Evolutionary conservation across 2,113 vertebrate genomes (phyloP), one percentile per base, ranked within the genome.

Genomic region (Tor tambroides): DNA sequence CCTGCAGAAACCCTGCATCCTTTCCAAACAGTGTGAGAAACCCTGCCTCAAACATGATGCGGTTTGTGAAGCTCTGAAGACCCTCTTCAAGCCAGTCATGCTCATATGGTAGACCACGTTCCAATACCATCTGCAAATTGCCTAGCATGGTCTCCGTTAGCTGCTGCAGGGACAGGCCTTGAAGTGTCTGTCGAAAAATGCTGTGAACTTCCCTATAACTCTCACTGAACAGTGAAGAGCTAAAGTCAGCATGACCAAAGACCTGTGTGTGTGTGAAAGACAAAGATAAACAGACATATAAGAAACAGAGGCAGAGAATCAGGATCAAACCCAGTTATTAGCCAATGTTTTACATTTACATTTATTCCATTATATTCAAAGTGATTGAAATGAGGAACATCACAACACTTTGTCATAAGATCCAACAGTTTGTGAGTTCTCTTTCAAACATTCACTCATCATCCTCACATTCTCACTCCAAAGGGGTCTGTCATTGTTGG

Each of bases 31-130:
- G 28, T 6, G 91, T 93, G 80, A 92, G 67, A 71, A 88, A 92
- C 11, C 92, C 91, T 12, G 92, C 92, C 74, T 93, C 92, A 80
- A 93, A 93, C 92, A 93, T 92, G 82, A 93, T 89, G 51, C 87
- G 87, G 51, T 85, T 90, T 6, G 90, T 88, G 78, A 93, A 93
- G 17, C 41, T 74, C 81, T 91, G 88, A 35, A 93, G 87, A 6
- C 91, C 90, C 38, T 91, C 91, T 41, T 86, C 88, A 19, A 54
- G 80, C 92, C 92, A 92, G 15, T 19, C 61, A 1, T 30, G 41
- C 8, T 71, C 23, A 11, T 43, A 74, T 7, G 85, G 30, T 12
- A 83, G 32, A 28, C 77, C 35, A 21, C 71, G 81, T 9, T 26
- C 65, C 59, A 93, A 88, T 43, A 91, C 87, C 9, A 69, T 49